Percentiles rank a stretch among this genome's conserved stretches.
These are phyloP conservation scores for Tenthredo livida DNA, from an alignment of 2,888 invertebrate genomes.

Conservation along the genomic window DNA sequence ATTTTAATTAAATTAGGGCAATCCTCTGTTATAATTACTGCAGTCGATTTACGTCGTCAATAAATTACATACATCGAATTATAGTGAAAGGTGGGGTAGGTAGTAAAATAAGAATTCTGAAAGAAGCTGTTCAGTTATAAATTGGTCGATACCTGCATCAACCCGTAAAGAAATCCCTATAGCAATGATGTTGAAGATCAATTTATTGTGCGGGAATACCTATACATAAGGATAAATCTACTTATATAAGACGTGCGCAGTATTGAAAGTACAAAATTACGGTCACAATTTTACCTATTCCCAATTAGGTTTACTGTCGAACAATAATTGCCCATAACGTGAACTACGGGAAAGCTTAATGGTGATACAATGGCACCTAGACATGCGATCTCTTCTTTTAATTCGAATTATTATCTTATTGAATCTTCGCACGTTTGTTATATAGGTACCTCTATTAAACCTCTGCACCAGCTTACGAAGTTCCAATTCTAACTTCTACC, in stretches of 20 bases:
- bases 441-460: not conserved
- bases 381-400: slow-evolving; percentile 39
- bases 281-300: slow-evolving; percentile 26
- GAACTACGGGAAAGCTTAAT: not conserved
- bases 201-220: not conserved
- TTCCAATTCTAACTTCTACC: not conserved
- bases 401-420: slow-evolving; percentile 29
- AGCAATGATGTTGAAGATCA: slow-evolving; percentile 2
- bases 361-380: slow-evolving; percentile 1
- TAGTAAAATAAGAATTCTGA: not conserved
- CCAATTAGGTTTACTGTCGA: slow-evolving; percentile 23
- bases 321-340: not conserved
- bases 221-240: not conserved
- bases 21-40: not conserved
- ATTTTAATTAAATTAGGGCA: not conserved
- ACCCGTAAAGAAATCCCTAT: not conserved
- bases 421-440: not conserved
- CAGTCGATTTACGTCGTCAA: not conserved
- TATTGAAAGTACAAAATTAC: slow-evolving; percentile 22
- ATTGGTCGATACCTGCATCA: not conserved
- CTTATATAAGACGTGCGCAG: not conserved
- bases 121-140: not conserved
- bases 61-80: not conserved
- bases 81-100: not conserved
- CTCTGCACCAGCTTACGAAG: not conserved